Percentiles rank a stretch among this genome's conserved stretches.
Evolutionary conservation across 2,888 invertebrate species (phyloP).

Genomic region (Spatulosminthurus flaviceps): DNA sequence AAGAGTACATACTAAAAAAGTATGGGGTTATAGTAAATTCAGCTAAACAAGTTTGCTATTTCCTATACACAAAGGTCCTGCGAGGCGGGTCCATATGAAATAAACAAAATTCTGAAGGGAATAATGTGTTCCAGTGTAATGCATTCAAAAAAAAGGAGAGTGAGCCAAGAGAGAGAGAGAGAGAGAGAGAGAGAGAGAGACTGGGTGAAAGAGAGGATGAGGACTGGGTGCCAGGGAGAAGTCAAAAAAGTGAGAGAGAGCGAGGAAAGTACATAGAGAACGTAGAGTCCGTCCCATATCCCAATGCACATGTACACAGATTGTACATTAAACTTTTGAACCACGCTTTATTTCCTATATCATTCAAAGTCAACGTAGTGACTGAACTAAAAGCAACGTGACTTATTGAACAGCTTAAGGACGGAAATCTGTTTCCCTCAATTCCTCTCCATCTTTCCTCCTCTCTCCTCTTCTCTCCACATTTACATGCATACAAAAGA

Average conservation of each 20-base stretch:
- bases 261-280: background rate
- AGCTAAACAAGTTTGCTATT: too few relatives aligned
- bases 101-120: constrained; percentile 12
- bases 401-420: constrained; percentile 11
- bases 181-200: background rate
- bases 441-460: constrained; percentile 11
- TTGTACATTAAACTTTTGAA: constrained; percentile 25
- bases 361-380: constrained; percentile 22
- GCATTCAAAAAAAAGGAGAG: background rate
- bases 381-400: constrained; percentile 23
- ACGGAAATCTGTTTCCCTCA: constrained; percentile 13
- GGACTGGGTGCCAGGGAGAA: background rate
- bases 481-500: too few relatives aligned
- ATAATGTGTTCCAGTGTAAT: constrained; percentile 8
- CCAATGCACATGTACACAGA: background rate
- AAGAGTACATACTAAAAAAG: too few relatives aligned
- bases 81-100: background rate
- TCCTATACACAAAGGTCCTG: too few relatives aligned
- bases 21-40: too few relatives aligned
- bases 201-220: background rate
- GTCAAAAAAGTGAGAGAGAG: background rate
- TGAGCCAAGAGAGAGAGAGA: too few relatives aligned
- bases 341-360: constrained; percentile 11
- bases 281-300: background rate
- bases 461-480: too few relatives aligned